phyloP scores from a whole-genome alignment of 2,113 vertebrate species.

The Amazona vittata region DNA sequence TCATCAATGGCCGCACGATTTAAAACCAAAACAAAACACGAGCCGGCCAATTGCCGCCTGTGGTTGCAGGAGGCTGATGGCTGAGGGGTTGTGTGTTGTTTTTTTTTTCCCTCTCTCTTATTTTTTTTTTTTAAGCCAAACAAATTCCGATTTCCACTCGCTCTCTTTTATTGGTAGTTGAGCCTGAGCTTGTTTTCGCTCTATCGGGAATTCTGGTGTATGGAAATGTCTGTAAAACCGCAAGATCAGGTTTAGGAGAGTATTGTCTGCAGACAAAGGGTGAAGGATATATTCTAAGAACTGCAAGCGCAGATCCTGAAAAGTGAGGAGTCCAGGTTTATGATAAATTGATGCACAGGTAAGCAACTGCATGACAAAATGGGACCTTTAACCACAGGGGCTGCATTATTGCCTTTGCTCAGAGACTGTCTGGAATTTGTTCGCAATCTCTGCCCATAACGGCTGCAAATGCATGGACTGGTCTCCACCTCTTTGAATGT shows the following conservation, averaged over 20 bases:
- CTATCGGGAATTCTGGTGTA: slow-evolving; percentile 98
- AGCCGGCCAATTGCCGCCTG: slow-evolving; percentile 43
- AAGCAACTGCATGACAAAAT: slow-evolving; percentile 95
- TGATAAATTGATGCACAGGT: slow-evolving; percentile 99
- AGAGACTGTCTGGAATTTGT: slow-evolving; percentile 86
- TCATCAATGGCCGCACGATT: slow-evolving; percentile 77
- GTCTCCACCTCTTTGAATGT: slow-evolving; percentile 58
- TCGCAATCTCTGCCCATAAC: slow-evolving; percentile 82
- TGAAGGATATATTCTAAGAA: slow-evolving; percentile 92
- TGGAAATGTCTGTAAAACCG: slow-evolving; percentile 95
- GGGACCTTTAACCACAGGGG: slow-evolving; percentile 88
- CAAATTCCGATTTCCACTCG: slow-evolving; percentile 79
- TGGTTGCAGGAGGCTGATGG: slow-evolving; percentile 78
- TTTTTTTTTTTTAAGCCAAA: slow-evolving; percentile 66
- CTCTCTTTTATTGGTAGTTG: slow-evolving; percentile 97
- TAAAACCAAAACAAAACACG: slow-evolving; percentile 79
- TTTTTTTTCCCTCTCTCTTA: not conserved
- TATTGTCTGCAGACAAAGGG: slow-evolving; percentile 97
- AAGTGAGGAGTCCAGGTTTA: slow-evolving; percentile 86
- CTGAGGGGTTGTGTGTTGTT: slow-evolving; percentile 71
- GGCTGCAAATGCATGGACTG: slow-evolving; percentile 78
- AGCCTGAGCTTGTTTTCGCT: slow-evolving; percentile 90
- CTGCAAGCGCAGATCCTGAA: slow-evolving; percentile 86
- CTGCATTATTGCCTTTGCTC: slow-evolving; percentile 80
- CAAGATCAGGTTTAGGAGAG: slow-evolving; percentile 99